Evolutionary conservation across 2,113 vertebrate genomes (phyloP).

Genomic region (Gallinago paraguaiae): DNA sequence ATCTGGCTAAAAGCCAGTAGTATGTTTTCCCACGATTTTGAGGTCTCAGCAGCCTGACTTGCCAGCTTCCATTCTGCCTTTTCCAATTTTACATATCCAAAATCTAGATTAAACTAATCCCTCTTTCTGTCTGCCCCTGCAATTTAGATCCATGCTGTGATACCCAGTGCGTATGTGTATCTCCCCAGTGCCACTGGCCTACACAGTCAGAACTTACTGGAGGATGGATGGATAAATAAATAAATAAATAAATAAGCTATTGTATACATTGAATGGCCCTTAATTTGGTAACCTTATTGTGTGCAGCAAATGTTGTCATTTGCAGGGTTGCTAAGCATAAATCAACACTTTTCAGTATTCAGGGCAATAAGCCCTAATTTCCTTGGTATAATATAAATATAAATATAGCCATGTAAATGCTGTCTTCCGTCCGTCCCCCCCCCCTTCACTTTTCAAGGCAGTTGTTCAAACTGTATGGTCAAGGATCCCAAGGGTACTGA

Average conservation of each 20-base stretch:
- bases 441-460: not conserved
- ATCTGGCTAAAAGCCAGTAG: not conserved
- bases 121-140: not conserved
- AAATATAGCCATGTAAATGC: not conserved
- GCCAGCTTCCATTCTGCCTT: not conserved
- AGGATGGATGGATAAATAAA: not conserved
- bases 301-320: not conserved
- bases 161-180: rapidly evolving
- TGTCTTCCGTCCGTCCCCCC: too few relatives aligned
- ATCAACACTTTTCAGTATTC: not conserved
- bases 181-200: not conserved
- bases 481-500: not conserved
- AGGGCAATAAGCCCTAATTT: not conserved
- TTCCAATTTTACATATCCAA: not conserved
- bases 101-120: not conserved
- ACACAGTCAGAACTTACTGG: not conserved
- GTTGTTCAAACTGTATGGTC: not conserved
- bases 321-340: not conserved
- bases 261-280: not conserved
- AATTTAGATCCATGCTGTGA: not conserved
- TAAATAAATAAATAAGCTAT: not conserved
- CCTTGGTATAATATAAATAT: not conserved
- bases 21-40: not conserved
- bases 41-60: not conserved
- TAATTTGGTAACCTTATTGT: not conserved